Conservation (phyloP, 2,797 vertebrate species). For the Tragopan temminckii region DNA sequence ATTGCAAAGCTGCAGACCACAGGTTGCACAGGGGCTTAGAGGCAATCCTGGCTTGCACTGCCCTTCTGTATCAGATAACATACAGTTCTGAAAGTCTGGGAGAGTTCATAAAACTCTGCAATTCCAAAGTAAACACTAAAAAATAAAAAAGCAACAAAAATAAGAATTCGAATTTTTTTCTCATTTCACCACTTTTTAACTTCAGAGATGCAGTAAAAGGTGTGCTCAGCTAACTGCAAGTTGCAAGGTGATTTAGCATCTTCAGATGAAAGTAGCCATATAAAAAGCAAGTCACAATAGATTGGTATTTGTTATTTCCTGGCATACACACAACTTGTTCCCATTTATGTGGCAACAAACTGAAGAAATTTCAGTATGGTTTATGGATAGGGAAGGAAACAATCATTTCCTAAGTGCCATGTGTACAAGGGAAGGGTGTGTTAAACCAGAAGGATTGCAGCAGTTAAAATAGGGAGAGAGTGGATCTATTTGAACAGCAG, state of each 20-base stretch:
- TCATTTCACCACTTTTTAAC: background rate
- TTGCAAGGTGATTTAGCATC: conserved; percentile 28
- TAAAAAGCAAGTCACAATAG: conserved; percentile 34
- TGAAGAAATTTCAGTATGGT: background rate
- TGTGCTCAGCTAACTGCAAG: background rate
- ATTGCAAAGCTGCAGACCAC: background rate
- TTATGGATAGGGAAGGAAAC: background rate
- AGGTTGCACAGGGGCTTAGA: background rate
- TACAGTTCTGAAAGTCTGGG: background rate
- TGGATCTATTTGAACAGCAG: background rate
- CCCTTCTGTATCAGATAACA: background rate
- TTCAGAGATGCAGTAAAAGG: background rate
- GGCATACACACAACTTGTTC: background rate
- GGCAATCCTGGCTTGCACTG: background rate
- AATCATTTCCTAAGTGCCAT: background rate
- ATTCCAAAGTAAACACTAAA: background rate
- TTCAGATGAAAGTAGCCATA: background rate
- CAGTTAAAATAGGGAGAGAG: background rate
- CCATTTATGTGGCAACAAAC: conserved; percentile 8
- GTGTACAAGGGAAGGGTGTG: background rate
- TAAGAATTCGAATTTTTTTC: background rate
- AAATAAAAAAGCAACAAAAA: background rate
- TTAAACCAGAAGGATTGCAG: background rate
- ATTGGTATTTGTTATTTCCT: conserved; percentile 50
- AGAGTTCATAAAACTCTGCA: background rate